Conservation (phyloP, 2,113 vertebrate genomes). For the Eretmochelys imbricata region DNA sequence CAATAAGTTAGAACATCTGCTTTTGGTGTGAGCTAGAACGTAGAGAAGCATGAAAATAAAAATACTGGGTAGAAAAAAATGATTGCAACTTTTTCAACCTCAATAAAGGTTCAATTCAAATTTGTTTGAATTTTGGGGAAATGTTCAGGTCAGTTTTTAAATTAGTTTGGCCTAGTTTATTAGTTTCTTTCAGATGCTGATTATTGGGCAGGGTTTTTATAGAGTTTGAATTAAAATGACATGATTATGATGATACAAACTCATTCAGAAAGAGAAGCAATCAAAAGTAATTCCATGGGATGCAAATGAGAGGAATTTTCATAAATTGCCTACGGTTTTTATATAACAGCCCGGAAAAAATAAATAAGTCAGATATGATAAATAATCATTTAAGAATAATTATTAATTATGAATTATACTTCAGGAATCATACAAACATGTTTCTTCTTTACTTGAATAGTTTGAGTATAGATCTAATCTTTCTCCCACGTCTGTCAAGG, state of each 20-base stretch:
- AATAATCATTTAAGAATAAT: neutral
- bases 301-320: neutral
- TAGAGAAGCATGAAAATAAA: neutral
- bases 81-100: neutral
- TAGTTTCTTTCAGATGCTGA: neutral
- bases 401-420: neutral
- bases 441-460: neutral
- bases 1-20: neutral
- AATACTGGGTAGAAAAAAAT: neutral
- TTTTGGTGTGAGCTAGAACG: neutral
- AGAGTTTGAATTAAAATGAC: neutral
- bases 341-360: neutral
- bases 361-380: neutral
- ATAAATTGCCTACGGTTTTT: neutral
- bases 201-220: neutral
- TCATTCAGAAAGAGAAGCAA: neutral
- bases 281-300: neutral
- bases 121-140: no score
- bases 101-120: neutral
- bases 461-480: neutral
- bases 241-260: neutral
- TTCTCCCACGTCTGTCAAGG: neutral
- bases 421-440: neutral
- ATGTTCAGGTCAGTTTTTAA: neutral
- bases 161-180: rapidly evolving